These are phyloP conservation scores for Hypocryptadius cinnamomeus DNA, from an alignment of 2,113 vertebrate species.

Conservation along the genomic window DNA sequence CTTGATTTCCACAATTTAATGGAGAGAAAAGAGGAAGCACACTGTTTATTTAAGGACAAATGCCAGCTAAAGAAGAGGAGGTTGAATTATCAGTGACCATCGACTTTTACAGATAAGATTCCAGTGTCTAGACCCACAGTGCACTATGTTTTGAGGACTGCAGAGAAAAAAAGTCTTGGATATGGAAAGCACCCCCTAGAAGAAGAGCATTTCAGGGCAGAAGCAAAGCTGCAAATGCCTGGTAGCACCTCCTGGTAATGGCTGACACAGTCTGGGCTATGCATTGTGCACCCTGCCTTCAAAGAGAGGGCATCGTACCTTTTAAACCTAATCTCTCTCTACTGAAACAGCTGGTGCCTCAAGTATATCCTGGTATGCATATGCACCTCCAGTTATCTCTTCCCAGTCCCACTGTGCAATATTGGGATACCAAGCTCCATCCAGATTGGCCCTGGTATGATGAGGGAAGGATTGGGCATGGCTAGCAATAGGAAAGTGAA, in stretches of 20 bases:
- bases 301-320: accelerated
- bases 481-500: neutral
- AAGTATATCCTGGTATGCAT: neutral
- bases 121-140: neutral
- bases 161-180: neutral
- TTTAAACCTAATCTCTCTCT: neutral
- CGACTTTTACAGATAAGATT: neutral
- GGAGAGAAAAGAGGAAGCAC: constrained; percentile 13
- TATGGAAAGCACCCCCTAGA: neutral
- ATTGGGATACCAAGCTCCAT: neutral
- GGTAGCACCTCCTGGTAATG: neutral
- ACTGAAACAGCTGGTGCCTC: neutral
- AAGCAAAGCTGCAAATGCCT: neutral
- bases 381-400: neutral
- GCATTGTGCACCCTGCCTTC: neutral
- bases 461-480: neutral
- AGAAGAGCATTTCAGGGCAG: neutral
- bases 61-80: neutral
- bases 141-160: neutral
- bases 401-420: neutral
- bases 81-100: neutral
- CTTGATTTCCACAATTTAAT: constrained; percentile 34
- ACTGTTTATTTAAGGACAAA: constrained; percentile 32
- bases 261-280: neutral
- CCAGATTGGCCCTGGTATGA: neutral